Conservation (phyloP, 1,140 invertebrate species). For the Wiebesia pumilae region DNA sequence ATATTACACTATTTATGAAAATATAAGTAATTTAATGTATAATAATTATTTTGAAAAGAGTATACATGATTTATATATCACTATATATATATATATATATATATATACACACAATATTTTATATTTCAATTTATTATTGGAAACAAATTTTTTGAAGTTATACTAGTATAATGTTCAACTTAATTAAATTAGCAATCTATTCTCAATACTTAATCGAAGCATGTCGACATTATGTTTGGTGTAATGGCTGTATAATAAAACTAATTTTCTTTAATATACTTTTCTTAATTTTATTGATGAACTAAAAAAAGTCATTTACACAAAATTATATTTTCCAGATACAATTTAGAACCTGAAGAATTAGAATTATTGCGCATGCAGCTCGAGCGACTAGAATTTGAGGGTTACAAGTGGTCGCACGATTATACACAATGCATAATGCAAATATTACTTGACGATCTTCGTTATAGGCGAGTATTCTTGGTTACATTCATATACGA, state of each 20-base stretch:
- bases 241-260: neutral
- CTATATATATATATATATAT: too few species aligned
- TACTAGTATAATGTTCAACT: neutral
- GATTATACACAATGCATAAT: conserved; percentile 89
- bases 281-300: neutral
- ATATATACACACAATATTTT: too few species aligned
- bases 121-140: too few species aligned
- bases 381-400: conserved; percentile 79
- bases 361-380: conserved; percentile 81
- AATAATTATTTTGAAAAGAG: too few species aligned
- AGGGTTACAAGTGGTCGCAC: conserved; percentile 87
- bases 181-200: neutral
- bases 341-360: conserved; percentile 79
- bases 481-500: neutral
- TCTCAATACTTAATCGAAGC: neutral
- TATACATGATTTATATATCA: too few species aligned
- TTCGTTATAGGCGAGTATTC: conserved; percentile 74
- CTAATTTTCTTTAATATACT: neutral
- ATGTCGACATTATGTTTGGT: neutral
- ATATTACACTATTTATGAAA: too few species aligned
- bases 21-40: too few species aligned
- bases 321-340: conserved; percentile 68
- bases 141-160: too few species aligned
- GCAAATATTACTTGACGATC: conserved; percentile 82
- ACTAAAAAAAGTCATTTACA: neutral